Evolutionary conservation across 2,113 vertebrate genomes (phyloP).

Genomic region (Tenrec ecaudatus): DNA sequence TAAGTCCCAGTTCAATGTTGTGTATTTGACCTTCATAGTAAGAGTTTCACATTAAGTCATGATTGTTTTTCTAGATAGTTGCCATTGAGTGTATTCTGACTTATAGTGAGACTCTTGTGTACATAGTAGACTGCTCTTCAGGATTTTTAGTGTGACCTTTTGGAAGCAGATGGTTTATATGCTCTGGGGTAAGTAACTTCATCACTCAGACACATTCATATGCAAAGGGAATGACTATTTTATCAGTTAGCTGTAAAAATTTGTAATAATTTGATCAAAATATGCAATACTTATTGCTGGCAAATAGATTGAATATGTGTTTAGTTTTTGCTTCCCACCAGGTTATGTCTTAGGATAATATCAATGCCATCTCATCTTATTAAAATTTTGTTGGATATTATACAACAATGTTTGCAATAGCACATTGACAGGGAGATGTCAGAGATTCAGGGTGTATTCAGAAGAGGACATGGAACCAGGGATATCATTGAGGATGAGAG

Average conservation of each 20-base stretch:
- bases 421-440: no score
- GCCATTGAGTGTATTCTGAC: not conserved
- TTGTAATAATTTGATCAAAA: not conserved
- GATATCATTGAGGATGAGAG: no score
- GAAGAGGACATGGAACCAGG: no score
- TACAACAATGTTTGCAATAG: no score
- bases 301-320: not conserved
- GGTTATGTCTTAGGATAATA: not conserved
- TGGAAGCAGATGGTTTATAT: not conserved
- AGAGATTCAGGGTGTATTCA: no score
- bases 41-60: not conserved
- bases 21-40: not conserved
- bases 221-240: not conserved
- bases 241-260: rapidly evolving
- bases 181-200: not conserved
- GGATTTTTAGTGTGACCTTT: not conserved
- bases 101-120: not conserved
- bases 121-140: not conserved
- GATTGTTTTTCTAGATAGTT: not conserved
- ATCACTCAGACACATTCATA: not conserved
- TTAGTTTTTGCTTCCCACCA: not conserved
- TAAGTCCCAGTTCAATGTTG: not conserved
- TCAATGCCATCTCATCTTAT: no score
- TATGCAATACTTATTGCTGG: not conserved
- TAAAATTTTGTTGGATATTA: no score